These are phyloP conservation scores for Rhodophaea formosa DNA, from an alignment of 2,888 invertebrate genomes.

Conservation along the genomic window DNA sequence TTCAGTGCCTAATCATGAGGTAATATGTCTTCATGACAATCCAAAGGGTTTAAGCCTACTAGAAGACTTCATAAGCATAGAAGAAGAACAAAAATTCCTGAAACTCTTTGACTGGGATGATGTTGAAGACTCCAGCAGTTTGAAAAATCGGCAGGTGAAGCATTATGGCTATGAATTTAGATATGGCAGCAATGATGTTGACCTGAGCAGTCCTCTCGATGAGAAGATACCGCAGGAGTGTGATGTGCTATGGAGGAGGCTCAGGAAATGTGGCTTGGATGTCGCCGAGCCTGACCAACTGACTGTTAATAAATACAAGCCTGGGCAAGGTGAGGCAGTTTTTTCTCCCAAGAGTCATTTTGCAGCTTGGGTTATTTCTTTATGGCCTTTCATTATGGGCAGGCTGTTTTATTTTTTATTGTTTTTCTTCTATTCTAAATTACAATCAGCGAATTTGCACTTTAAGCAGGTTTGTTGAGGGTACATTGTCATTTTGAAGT, in stretches of 20 bases:
- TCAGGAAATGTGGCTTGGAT: conserved; percentile 60
- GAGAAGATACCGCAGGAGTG: conserved; percentile 87
- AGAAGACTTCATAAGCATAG: conserved; percentile 85
- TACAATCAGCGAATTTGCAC: no score
- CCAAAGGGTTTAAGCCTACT: conserved; percentile 87
- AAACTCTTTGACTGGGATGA: conserved; percentile 78
- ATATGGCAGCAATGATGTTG: conserved; percentile 93
- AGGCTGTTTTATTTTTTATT: no score
- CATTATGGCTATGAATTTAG: conserved; percentile 96
- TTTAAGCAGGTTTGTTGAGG: no score
- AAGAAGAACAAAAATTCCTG: conserved; percentile 85
- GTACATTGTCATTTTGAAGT: no score
- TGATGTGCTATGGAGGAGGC: conserved; percentile 82
- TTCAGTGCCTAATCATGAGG: conserved; percentile 63
- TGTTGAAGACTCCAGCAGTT: conserved; percentile 46
- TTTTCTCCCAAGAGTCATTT: no score
- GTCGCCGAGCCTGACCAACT: conserved; percentile 87
- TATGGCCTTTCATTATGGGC: no score
- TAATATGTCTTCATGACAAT: conserved; percentile 52
- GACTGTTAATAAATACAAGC: conserved; percentile 90
- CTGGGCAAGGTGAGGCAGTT: conserved; percentile 86
- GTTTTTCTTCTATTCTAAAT: no score
- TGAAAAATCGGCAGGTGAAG: conserved; percentile 92
- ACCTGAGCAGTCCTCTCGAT: conserved; percentile 84
- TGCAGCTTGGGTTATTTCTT: no score